Percentiles rank a stretch among this genome's conserved stretches.
Evolutionary conservation across 1,140 invertebrate species (phyloP).

Genomic region (Campoletis sonorensis): DNA sequence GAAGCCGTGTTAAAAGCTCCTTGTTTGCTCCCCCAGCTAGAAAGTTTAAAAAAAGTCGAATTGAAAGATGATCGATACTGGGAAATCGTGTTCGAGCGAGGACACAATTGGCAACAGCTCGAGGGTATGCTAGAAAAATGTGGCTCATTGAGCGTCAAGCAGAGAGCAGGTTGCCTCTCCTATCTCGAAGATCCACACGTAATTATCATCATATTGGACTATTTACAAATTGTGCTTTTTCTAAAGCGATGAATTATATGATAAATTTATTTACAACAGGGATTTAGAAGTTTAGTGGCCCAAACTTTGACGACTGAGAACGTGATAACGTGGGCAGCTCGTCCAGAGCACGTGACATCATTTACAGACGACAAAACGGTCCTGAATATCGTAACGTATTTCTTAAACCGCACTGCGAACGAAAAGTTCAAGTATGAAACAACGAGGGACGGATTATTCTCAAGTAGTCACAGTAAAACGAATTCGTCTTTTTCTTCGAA

Average conservation of each 20-base stretch:
- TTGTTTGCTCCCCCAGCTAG: constrained; percentile 90
- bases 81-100: constrained; percentile 88
- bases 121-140: constrained; percentile 84
- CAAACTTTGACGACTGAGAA: constrained; percentile 90
- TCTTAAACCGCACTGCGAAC: constrained; percentile 76
- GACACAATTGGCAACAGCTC: constrained; percentile 89
- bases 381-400: constrained; percentile 80
- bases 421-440: constrained; percentile 40
- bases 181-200: constrained; percentile 91
- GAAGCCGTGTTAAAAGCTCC: constrained; percentile 84
- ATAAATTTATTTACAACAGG: constrained; percentile 70
- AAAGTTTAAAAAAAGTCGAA: constrained; percentile 85
- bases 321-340: constrained; percentile 82
- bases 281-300: constrained; percentile 89
- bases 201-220: constrained; percentile 49
- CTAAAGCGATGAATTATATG: background rate
- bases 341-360: constrained; percentile 79
- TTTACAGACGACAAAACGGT: constrained; percentile 84
- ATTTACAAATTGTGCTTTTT: background rate
- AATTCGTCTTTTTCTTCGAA: constrained; percentile 25
- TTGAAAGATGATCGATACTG: constrained; percentile 92
- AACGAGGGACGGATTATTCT: constrained; percentile 12
- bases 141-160: constrained; percentile 89
- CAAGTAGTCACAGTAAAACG: constrained; percentile 12
- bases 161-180: constrained; percentile 91